Conservation (phyloP, 53 echinoderm and acorn worm genomes). For the Pentamera pediparva region DNA sequence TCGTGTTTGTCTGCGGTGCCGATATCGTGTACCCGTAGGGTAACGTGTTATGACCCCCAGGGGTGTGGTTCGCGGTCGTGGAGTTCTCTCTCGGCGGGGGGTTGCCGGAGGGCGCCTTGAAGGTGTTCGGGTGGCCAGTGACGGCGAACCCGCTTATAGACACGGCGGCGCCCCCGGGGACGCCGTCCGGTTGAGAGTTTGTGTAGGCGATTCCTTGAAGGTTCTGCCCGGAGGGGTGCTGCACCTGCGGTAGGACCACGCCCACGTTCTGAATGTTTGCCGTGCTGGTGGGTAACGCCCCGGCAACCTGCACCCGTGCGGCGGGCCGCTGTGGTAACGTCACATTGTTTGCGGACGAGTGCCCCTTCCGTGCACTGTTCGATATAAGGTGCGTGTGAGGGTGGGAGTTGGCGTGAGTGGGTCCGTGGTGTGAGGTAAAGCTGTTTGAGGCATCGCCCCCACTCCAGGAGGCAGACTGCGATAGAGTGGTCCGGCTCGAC, state of each 20-base stretch:
- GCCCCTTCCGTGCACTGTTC: constrained; percentile 42
- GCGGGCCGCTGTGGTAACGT: constrained; percentile 44
- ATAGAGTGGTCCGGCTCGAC: constrained; percentile 36
- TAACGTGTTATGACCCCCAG: constrained; percentile 17
- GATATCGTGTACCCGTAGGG: constrained; percentile 56
- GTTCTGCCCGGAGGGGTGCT: constrained; percentile 39
- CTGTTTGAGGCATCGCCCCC: constrained; percentile 52
- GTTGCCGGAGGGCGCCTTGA: constrained; percentile 22
- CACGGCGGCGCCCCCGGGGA: neutral
- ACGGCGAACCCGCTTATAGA: constrained; percentile 13
- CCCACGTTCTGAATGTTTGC: constrained; percentile 44
- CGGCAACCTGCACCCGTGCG: neutral
- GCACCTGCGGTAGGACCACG: constrained; percentile 55
- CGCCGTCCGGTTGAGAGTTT: constrained; percentile 60
- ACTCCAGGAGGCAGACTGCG: constrained; percentile 58
- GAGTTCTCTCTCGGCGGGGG: constrained; percentile 25
- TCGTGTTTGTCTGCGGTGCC: constrained; percentile 59
- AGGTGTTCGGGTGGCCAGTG: constrained; percentile 1
- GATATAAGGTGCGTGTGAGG: constrained; percentile 48
- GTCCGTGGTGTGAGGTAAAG: constrained; percentile 33
- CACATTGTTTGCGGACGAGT: constrained; percentile 38
- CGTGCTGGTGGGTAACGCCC: constrained; percentile 30
- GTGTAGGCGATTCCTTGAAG: constrained; percentile 60
- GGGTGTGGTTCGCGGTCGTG: constrained; percentile 15
- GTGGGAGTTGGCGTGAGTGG: constrained; percentile 65